A percentile compares a stretch with the other conserved stretches of the same genome.
phyloP scores from a whole-genome alignment of 2,797 vertebrate species.

The Tokudaia muenninki region DNA sequence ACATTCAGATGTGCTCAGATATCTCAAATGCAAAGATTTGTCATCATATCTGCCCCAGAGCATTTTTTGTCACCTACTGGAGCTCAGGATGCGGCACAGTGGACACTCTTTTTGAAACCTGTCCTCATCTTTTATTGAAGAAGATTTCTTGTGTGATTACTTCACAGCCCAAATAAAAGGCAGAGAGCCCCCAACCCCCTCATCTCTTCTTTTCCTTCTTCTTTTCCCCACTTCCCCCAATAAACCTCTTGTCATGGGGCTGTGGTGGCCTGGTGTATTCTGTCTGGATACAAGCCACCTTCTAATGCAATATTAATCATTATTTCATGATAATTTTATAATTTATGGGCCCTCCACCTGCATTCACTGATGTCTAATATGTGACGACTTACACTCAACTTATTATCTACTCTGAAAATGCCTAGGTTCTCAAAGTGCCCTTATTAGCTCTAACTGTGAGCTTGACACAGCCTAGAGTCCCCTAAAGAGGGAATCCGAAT shows the following conservation, averaged over 20 bases:
- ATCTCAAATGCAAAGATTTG: not conserved
- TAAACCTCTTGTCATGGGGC: no score
- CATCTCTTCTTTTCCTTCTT: no score
- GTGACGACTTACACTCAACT: not conserved
- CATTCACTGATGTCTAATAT: not conserved
- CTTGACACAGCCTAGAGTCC: not conserved
- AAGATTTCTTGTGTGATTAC: not conserved
- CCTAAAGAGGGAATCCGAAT: not conserved
- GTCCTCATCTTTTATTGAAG: not conserved
- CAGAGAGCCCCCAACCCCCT: no score
- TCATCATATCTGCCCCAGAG: not conserved
- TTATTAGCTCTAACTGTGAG: not conserved
- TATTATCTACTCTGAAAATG: not conserved
- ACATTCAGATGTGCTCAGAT: not conserved
- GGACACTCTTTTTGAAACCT: not conserved
- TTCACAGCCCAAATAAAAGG: no score
- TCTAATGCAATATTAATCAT: not conserved
- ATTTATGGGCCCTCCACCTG: not conserved
- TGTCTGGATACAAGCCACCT: no score
- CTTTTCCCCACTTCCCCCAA: no score
- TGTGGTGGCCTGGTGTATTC: no score
- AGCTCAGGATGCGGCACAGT: not conserved
- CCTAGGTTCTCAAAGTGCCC: not conserved
- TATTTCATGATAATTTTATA: not conserved
- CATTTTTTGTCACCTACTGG: rapidly evolving